These are phyloP conservation scores for Pollenia amentaria DNA, from an alignment of 2,888 invertebrate species.

Conservation along the genomic window DNA sequence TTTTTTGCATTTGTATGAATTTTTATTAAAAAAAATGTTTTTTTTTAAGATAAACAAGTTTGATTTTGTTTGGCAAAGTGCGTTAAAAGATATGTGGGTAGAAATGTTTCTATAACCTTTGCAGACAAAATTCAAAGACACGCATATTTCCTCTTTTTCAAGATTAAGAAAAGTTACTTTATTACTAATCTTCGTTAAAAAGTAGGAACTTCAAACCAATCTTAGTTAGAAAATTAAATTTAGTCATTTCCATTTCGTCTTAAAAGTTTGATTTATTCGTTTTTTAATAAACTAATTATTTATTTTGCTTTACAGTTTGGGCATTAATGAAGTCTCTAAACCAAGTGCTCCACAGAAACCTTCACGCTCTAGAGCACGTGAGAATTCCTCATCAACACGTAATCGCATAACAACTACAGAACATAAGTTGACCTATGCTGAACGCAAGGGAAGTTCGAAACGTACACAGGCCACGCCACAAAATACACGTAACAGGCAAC, in stretches of 20 bases:
- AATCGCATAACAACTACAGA: slow-evolving; percentile 78
- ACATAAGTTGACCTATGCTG: slow-evolving; percentile 75
- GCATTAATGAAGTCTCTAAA: slow-evolving; percentile 83
- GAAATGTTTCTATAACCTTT: too few relatives aligned
- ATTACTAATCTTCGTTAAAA: too few relatives aligned
- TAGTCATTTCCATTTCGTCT: background rate
- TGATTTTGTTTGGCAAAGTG: too few relatives aligned
- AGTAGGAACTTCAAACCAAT: too few relatives aligned
- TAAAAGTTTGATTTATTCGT: background rate
- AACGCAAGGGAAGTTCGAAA: slow-evolving; percentile 74
- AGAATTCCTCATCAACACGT: slow-evolving; percentile 77
- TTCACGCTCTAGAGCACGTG: slow-evolving; percentile 80
- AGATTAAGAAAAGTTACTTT: too few relatives aligned
- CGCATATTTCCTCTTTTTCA: too few relatives aligned
- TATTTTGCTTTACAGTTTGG: slow-evolving; percentile 76
- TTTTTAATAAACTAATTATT: background rate
- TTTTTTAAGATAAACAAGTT: too few relatives aligned
- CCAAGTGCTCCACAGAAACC: slow-evolving; percentile 81
- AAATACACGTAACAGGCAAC: slow-evolving; percentile 71
- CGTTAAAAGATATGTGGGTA: too few relatives aligned
- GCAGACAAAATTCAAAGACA: too few relatives aligned
- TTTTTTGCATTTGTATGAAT: too few relatives aligned
- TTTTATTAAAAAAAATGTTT: too few relatives aligned
- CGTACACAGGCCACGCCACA: slow-evolving; percentile 66
- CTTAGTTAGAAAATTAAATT: too few relatives aligned